A percentile compares a stretch with the other conserved stretches of the same genome.
These are phyloP conservation scores for Porites lutea DNA, from an alignment of 64 coral and sea anemone genomes.

Conservation along the genomic window DNA sequence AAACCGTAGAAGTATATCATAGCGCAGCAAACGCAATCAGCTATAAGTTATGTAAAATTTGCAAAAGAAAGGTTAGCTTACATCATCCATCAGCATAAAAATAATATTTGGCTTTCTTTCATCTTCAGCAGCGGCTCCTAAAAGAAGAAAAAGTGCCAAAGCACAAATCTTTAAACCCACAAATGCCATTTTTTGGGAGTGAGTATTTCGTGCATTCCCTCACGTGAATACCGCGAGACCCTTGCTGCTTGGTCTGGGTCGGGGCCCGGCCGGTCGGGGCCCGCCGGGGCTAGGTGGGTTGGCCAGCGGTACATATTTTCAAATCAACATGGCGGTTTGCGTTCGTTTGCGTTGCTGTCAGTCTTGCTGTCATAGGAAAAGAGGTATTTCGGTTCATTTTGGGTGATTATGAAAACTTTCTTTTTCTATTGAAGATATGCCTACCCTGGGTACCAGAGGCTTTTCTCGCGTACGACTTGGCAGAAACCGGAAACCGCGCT, in stretches of 20 bases:
- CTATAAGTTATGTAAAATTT: too few species aligned
- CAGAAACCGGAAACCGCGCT: too few species aligned
- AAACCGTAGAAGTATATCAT: too few species aligned
- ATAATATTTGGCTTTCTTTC: slow-evolving; percentile 63
- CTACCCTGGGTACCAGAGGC: too few species aligned
- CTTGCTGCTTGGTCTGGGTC: too few species aligned
- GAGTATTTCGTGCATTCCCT: too few species aligned
- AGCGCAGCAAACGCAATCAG: too few species aligned
- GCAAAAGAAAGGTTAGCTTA: background rate
- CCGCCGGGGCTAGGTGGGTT: too few species aligned
- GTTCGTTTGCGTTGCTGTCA: slow-evolving; percentile 34
- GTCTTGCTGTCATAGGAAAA: slow-evolving; percentile 98
- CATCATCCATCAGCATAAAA: slow-evolving; percentile 84
- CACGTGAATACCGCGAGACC: too few species aligned
- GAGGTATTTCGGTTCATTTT: slow-evolving; percentile 61
- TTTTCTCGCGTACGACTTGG: too few species aligned
- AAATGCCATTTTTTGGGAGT: background rate
- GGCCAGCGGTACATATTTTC: slow-evolving; percentile 28
- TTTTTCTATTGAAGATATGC: background rate
- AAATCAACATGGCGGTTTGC: slow-evolving; percentile 98
- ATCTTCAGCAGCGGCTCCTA: background rate
- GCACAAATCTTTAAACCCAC: background rate
- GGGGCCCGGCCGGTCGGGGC: too few species aligned
- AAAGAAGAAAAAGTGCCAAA: background rate
- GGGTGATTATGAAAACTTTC: background rate